Conservation (phyloP, 35 echinoderm and acorn worm genomes). For the Anneissia japonica region DNA sequence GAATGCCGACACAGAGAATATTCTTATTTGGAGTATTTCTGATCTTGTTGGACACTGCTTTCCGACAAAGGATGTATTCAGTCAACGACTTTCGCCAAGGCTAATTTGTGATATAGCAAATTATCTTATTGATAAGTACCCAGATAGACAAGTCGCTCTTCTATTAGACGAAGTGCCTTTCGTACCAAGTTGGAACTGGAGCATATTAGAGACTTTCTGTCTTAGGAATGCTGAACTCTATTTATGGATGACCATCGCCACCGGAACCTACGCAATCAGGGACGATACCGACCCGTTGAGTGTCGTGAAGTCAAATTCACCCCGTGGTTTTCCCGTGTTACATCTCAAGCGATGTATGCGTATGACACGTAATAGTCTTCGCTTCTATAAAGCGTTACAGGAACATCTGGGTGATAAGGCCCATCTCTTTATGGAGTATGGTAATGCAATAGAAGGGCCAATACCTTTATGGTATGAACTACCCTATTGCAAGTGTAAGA, state of each 20-base stretch:
- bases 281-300: not conserved
- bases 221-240: not conserved
- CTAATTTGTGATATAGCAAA: constrained; percentile 20
- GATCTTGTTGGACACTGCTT: constrained; percentile 31
- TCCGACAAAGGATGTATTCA: constrained; percentile 12
- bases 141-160: constrained; percentile 12
- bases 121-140: constrained; percentile 4
- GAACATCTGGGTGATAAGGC: constrained; percentile 30
- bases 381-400: constrained; percentile 47
- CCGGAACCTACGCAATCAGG: constrained; percentile 31
- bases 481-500: constrained; percentile 18
- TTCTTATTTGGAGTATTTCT: constrained; percentile 8
- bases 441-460: constrained; percentile 41
- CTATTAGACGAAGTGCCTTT: constrained; percentile 58
- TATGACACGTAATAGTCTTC: constrained; percentile 50
- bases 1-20: not conserved
- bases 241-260: constrained; percentile 54
- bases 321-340: not conserved
- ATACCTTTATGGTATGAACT: constrained; percentile 49
- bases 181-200: constrained; percentile 41
- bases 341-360: constrained; percentile 48
- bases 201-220: not conserved
- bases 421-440: constrained; percentile 9
- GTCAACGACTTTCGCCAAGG: constrained; percentile 7
- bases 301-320: not conserved